These are phyloP conservation scores for Osmerus mordax DNA, from an alignment of 2,113 vertebrate genomes.

Conservation along the genomic window DNA sequence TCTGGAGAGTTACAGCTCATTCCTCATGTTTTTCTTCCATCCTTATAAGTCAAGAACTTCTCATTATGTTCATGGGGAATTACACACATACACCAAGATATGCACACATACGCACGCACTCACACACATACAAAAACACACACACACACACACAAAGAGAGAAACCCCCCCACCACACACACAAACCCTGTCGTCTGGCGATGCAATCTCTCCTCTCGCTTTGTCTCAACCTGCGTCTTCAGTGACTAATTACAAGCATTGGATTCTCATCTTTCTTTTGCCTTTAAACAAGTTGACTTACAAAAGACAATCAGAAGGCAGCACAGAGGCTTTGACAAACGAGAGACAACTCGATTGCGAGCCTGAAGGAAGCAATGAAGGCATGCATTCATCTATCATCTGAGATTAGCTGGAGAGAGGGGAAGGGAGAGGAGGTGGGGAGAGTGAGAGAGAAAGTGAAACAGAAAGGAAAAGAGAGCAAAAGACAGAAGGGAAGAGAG, in stretches of 20 bases:
- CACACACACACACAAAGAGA: too few relatives aligned
- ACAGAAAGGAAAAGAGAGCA: neutral
- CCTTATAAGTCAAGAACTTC: neutral
- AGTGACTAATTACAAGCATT: constrained; percentile 1
- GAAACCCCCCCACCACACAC: neutral
- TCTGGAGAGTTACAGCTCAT: neutral
- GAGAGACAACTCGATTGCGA: constrained; percentile 24
- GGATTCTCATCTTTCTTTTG: constrained; percentile 3
- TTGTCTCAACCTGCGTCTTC: neutral
- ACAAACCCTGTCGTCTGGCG: too few relatives aligned
- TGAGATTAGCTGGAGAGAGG: constrained; percentile 20
- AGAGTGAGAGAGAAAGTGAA: neutral
- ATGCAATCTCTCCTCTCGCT: neutral
- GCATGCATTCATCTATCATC: constrained; percentile 23
- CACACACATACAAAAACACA: too few relatives aligned
- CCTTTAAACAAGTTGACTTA: constrained; percentile 12
- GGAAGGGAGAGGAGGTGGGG: neutral
- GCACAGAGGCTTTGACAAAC: constrained; percentile 16
- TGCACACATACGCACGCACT: too few relatives aligned
- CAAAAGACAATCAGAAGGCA: constrained; percentile 5
- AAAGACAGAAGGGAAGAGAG: neutral
- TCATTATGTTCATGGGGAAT: neutral
- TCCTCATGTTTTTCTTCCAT: neutral
- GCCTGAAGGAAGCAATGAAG: constrained; percentile 24
- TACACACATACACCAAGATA: too few relatives aligned